Evolutionary conservation across 2,888 invertebrate genomes (phyloP), one percentile per base, ranked within the genome.

Genomic region (Bursaphelenchus okinawaensis): DNA sequence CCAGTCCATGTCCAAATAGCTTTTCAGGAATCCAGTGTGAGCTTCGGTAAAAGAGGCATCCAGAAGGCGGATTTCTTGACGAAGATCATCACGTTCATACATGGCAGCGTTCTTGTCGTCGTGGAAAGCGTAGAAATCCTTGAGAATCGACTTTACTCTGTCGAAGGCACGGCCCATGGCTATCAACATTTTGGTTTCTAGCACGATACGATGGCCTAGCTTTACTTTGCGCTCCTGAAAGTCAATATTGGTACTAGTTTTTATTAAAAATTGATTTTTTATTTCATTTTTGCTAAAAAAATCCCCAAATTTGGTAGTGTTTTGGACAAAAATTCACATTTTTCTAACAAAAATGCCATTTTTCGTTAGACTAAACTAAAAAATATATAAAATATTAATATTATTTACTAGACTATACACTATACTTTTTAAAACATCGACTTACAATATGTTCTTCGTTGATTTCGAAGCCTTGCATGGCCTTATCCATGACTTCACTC

Each of bases 1-100:
- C 78, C 78, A 79, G 12, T 72, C 72, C 77, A 78, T 77, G 8
- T 73, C 75, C 65, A 79, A 70, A 58, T 75, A 79, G 4, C 76
- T 76, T 52, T 72, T 72, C 55, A 79, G 74, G 65, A 78, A 75
- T 50, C 66, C 59, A 65, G 75, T 76, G 66, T 79, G 77, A 62
- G 77, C 70, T 57, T 77, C 77, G 22, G 71, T 73, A 66, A 65
- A 78, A 52, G 65, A 55, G 69, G 74, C 67, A 60, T 79, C 79
- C 59, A 75, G 71, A 56, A 72, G 71, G 58, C 79, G 75, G 28
- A 79, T 79, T 61, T 79, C 78, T 59, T 73, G 73, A 58, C 79
- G 77, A 9, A 79, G 74, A 68, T 69, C 75, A 31, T 75, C 75
- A 23, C 77, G 63, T 62, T 78, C 77, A 61, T 72, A 68, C 63